Percentiles rank a stretch among this genome's conserved stretches.
Conservation (phyloP, 2,888 invertebrate species). For the Drosophila subsilvestris region DNA sequence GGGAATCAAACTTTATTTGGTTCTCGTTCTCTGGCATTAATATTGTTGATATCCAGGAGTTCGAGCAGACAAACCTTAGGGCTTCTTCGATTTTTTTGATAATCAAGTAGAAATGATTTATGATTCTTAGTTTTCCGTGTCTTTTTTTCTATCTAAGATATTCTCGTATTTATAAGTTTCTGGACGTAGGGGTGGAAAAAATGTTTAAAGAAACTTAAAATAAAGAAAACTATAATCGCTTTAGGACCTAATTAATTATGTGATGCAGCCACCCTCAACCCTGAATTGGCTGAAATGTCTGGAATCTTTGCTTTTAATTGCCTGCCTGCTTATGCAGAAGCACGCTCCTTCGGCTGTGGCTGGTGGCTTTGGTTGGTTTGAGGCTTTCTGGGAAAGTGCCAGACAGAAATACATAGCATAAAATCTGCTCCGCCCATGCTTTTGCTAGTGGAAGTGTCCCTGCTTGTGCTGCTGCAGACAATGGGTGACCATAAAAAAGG, state of each 20-base stretch:
- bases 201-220: not conserved
- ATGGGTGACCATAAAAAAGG: conserved; percentile 65
- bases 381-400: conserved; percentile 38
- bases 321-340: conserved; percentile 67
- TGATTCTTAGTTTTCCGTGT: not conserved
- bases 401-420: conserved; percentile 67
- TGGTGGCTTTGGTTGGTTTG: conserved; percentile 27
- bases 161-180: no score
- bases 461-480: conserved; percentile 50
- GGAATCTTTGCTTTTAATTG: conserved; percentile 70
- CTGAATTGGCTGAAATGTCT: conserved; percentile 35
- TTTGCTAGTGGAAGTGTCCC: conserved; percentile 13
- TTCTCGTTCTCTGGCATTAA: no score
- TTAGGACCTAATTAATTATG: conserved; percentile 62
- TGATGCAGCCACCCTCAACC: conserved; percentile 31
- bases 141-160: no score
- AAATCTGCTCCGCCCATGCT: conserved; percentile 45
- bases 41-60: no score
- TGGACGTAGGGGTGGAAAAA: not conserved
- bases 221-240: conserved; percentile 25
- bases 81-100: no score
- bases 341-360: conserved; percentile 48
- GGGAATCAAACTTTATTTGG: no score
- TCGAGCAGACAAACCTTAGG: no score
- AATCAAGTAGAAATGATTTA: no score